These are phyloP conservation scores for Sebastes goodei DNA, from an alignment of 2,797 vertebrate species.

Conservation along the genomic window DNA sequence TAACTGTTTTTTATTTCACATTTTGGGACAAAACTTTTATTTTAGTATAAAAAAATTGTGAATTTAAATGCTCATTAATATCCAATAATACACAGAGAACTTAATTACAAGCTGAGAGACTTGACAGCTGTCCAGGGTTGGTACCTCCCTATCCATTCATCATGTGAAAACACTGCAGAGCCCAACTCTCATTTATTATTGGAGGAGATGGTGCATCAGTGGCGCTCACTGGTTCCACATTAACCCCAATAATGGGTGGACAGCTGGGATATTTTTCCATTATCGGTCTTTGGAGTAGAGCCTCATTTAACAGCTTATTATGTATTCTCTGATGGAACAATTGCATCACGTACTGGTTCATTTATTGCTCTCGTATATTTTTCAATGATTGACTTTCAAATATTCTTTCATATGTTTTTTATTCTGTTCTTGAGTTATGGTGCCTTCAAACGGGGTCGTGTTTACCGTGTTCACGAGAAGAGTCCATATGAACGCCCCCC, in stretches of 20 bases:
- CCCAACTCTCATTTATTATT: constrained; percentile 29
- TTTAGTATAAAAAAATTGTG: background rate
- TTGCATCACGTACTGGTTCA: background rate
- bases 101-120: background rate
- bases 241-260: constrained; percentile 43
- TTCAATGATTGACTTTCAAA: background rate
- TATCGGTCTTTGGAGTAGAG: constrained; percentile 20
- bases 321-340: constrained; percentile 1
- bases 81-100: background rate
- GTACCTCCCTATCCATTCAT: constrained; percentile 28
- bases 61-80: constrained; percentile 2
- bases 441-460: too few relatives aligned
- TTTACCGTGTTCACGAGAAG: too few relatives aligned
- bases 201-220: constrained; percentile 27
- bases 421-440: background rate
- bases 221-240: constrained; percentile 42
- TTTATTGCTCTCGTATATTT: background rate
- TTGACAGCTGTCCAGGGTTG: constrained; percentile 41
- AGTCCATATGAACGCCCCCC: too few relatives aligned
- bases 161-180: constrained; percentile 38
- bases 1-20: background rate
- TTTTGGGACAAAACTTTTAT: background rate
- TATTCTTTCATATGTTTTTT: background rate
- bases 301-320: background rate
- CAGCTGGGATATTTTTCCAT: constrained; percentile 45